Percentiles rank a stretch among this genome's conserved stretches.
Conservation (phyloP, 2,113 vertebrate genomes). For the Microcebus lehilahytsara region DNA sequence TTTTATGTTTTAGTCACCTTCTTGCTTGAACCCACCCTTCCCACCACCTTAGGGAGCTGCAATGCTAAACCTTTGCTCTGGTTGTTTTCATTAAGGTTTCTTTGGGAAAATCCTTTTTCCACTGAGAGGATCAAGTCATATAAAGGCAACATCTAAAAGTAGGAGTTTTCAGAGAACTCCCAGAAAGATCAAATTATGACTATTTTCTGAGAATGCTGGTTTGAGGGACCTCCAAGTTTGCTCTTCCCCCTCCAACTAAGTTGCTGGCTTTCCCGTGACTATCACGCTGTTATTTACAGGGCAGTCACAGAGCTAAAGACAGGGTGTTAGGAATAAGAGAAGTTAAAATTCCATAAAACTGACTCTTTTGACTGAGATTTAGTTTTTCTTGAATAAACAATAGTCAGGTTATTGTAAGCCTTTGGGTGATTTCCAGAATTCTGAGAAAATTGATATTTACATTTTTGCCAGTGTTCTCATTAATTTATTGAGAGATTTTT, state of each 20-base stretch:
- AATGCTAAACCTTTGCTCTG: too few species aligned
- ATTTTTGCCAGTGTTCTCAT: background rate
- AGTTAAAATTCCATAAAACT: background rate
- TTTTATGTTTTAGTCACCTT: background rate
- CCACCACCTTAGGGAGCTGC: background rate
- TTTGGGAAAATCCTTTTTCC: background rate
- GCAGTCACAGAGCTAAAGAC: background rate
- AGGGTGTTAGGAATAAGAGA: background rate
- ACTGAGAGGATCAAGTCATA: too few species aligned
- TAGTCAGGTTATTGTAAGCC: background rate
- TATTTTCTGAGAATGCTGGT: background rate
- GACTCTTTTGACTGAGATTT: background rate
- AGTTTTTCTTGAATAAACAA: background rate
- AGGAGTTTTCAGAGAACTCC: background rate
- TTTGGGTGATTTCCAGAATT: background rate
- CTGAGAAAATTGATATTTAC: background rate
- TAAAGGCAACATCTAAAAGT: background rate
- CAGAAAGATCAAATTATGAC: background rate
- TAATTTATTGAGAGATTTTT: background rate
- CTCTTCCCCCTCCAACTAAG: background rate
- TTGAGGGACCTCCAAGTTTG: background rate
- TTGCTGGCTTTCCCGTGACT: background rate
- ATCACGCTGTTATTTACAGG: background rate
- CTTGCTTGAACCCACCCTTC: background rate
- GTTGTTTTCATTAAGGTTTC: background rate